These are phyloP conservation scores for Trichonephila clavipes DNA, from an alignment of 1,140 invertebrate genomes.

Conservation along the genomic window DNA sequence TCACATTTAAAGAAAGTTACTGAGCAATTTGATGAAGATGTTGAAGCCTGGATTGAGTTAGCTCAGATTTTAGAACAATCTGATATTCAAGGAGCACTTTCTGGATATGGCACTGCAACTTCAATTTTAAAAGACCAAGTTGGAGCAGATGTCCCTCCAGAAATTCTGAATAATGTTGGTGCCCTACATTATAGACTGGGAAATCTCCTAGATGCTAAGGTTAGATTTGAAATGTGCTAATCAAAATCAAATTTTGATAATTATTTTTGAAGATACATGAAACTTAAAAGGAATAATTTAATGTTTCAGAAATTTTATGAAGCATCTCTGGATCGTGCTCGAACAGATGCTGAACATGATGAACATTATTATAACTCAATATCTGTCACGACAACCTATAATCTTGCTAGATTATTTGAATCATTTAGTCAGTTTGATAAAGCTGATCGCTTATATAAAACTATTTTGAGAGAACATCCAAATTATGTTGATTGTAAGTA, in stretches of 20 bases:
- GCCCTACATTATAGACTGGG: constrained; percentile 93
- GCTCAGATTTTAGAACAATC: constrained; percentile 98
- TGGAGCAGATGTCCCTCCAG: constrained; percentile 96
- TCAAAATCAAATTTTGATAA: neutral
- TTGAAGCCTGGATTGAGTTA: constrained; percentile 99
- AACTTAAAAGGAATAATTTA: neutral
- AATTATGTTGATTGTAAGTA: constrained; percentile 98
- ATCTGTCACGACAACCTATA: constrained; percentile 97
- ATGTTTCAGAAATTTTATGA: constrained; percentile 87
- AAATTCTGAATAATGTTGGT: constrained; percentile 99
- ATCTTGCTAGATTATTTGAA: constrained; percentile 96
- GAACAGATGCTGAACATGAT: constrained; percentile 89
- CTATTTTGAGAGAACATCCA: constrained; percentile 96
- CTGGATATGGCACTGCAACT: constrained; percentile 96
- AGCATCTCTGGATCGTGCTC: constrained; percentile 90
- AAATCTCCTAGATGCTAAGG: constrained; percentile 90
- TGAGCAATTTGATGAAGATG: constrained; percentile 98
- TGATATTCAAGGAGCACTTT: constrained; percentile 91
- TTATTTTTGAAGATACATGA: neutral
- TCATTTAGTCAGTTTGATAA: constrained; percentile 95
- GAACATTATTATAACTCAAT: constrained; percentile 98
- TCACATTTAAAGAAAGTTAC: constrained; percentile 87
- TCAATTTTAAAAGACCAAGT: constrained; percentile 96
- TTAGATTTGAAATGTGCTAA: neutral
- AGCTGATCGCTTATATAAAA: constrained; percentile 98